Evolutionary conservation across 1,140 invertebrate genomes (phyloP).

Genomic region (Sogatella furcifera): DNA sequence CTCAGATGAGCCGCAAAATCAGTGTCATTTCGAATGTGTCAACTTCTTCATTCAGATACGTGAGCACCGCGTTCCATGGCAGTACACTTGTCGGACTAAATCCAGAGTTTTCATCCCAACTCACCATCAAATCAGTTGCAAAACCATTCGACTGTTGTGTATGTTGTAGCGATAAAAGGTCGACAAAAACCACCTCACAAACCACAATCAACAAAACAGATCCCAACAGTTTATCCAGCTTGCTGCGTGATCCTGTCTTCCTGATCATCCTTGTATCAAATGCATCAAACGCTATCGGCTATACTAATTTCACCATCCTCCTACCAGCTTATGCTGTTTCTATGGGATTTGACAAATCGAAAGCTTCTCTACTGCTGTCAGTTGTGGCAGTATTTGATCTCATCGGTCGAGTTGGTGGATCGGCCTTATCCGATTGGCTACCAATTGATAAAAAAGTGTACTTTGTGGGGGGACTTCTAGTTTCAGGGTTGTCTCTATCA

Average conservation of each 20-base stretch:
- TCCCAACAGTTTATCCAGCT: neutral
- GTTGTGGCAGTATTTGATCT: constrained; percentile 68
- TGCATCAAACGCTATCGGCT: constrained; percentile 72
- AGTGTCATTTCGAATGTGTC: constrained; percentile 37
- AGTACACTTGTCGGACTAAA: constrained; percentile 66
- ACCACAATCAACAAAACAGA: neutral
- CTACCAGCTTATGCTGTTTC: constrained; percentile 60
- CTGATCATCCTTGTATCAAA: constrained; percentile 72
- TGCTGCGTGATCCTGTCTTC: constrained; percentile 62
- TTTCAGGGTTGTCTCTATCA: constrained; percentile 61
- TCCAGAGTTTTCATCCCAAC: constrained; percentile 62
- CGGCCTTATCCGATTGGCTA: constrained; percentile 62
- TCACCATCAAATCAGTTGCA: constrained; percentile 55
- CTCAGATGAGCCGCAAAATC: constrained; percentile 16
- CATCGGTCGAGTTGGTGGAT: constrained; percentile 67
- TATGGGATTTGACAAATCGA: constrained; percentile 53
- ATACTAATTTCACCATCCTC: constrained; percentile 74
- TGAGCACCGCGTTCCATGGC: constrained; percentile 72
- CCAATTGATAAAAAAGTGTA: constrained; percentile 66
- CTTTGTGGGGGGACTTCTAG: constrained; percentile 60
- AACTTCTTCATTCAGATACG: constrained; percentile 68
- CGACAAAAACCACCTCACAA: neutral
- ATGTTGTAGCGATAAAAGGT: neutral
- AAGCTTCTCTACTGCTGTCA: constrained; percentile 57
- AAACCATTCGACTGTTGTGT: constrained; percentile 36